A percentile compares a stretch with the other conserved stretches of the same genome.
Evolutionary conservation across 2,888 invertebrate genomes (phyloP).

Genomic region (Polyommatus icarus): DNA sequence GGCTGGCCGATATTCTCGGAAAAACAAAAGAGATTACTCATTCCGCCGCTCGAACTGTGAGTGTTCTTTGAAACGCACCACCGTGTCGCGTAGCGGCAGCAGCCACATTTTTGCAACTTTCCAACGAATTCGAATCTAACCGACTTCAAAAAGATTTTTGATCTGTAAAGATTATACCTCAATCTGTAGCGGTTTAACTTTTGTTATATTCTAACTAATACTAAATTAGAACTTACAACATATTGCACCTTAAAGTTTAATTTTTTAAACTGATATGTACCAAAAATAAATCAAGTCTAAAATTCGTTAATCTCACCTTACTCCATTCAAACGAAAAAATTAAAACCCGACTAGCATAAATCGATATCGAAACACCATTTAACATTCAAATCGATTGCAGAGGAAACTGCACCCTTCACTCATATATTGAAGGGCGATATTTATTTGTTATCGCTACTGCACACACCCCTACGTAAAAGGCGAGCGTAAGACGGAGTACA

Average conservation of each 20-base stretch:
- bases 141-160: no score
- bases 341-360: neutral
- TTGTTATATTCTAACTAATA: neutral
- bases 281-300: neutral
- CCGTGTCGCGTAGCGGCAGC: slow-evolving; percentile 63
- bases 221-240: neutral
- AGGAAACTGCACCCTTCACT: slow-evolving; percentile 15
- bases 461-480: slow-evolving; percentile 68
- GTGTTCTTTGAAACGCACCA: slow-evolving; percentile 70
- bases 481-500: slow-evolving; percentile 77
- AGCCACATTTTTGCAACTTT: slow-evolving; percentile 39
- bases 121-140: no score
- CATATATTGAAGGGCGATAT: slow-evolving; percentile 31
- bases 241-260: neutral
- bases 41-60: slow-evolving; percentile 75
- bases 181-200: no score
- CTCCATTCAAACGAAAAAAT: neutral
- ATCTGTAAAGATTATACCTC: no score
- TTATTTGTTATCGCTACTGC: slow-evolving; percentile 49
- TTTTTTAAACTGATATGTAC: no score
- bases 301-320: neutral
- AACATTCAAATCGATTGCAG: slow-evolving; percentile 2
- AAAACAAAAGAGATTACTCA: slow-evolving; percentile 81
- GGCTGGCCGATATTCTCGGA: slow-evolving; percentile 60
- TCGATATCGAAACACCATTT: slow-evolving; percentile 1